phyloP scores from a whole-genome alignment of 2,113 vertebrate genomes.

The Stigmatopora argus region DNA sequence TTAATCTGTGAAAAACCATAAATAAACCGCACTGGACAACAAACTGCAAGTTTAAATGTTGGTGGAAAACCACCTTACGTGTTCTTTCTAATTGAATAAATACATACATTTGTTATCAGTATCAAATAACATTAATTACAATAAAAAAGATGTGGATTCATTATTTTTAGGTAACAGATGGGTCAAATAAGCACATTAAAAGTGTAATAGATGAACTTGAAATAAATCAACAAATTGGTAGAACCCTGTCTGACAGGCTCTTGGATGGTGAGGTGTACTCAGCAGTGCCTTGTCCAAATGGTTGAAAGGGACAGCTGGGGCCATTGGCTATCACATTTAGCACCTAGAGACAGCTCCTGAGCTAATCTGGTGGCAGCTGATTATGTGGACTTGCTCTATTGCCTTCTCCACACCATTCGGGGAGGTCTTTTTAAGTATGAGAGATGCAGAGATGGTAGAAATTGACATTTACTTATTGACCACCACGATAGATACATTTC shows the following conservation, averaged over 20 bases:
- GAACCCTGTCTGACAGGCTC: conserved; percentile 32
- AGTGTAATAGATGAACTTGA: conserved; percentile 14
- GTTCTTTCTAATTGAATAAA: no score
- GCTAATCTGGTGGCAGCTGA: conserved; percentile 59
- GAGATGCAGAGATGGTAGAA: background rate
- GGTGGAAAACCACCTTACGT: no score
- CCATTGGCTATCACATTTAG: conserved; percentile 64
- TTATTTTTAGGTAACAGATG: no score
- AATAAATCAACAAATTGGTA: conserved; percentile 19
- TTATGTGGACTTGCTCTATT: conserved; percentile 39
- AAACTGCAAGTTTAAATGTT: no score
- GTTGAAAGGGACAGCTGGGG: conserved; percentile 53
- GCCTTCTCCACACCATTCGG: conserved; percentile 4
- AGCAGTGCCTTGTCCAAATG: conserved; percentile 58
- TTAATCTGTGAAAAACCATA: no score
- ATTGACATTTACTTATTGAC: background rate
- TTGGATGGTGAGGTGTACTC: conserved; percentile 34
- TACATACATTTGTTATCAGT: no score
- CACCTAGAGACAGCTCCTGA: conserved; percentile 50
- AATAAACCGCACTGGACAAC: no score
- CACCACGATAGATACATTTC: no score
- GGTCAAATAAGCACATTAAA: no score
- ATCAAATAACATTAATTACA: no score
- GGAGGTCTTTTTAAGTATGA: conserved; percentile 8
- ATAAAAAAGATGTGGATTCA: no score